Base-by-base conservation (phyloP, 2,797 vertebrate genomes). In the Urocyon cinereoargenteus region DNA sequence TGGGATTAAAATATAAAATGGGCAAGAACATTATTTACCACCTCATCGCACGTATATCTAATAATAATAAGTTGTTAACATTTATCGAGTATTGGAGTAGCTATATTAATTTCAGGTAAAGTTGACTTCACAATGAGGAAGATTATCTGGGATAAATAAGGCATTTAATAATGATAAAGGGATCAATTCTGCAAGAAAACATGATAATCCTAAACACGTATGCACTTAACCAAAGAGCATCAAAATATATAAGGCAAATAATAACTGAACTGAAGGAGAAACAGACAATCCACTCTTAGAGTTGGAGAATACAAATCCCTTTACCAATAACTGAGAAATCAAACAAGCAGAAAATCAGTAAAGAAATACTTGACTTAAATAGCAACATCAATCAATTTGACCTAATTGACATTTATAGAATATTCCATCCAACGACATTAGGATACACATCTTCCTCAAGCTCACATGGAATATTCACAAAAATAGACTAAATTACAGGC, bases 381-480 rank as follows among this genome's bases (percentile, higher is more conserved):
- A 95, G 57, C 12, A 93, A 24, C 73, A 96, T 94, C 40, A 93
- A 91, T 96, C 94, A 97, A n/a, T 91, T 40, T 91, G 90, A 96
- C 62, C 55, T 86, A 88, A 91, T 31, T 95, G 83, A 94, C 13
- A 89, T 62, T 94, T 88, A 91, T 62, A 93, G 83, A 96, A 70
- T 79, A 94, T 34, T 61, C 79, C 3, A 59, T 59, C 7, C 61
- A 83, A 59, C 28, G 26, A 70, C 15, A 70, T 9, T 19, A 51
- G 22, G 36, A 51, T 28, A 75, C 28, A 88, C 16, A 62, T 53
- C 73, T 53, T 78, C 83, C 55, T 57, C 51, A 84, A 70, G 34
- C 24, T 93, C 26, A 73, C 3, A 15, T 3, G 53, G 28, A 59
- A 40, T 26, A 89, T 45, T 86, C 12, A 31, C 3, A 22, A 89